Base-by-base conservation (phyloP, 2,113 vertebrate species). In the Natator depressus region DNA sequence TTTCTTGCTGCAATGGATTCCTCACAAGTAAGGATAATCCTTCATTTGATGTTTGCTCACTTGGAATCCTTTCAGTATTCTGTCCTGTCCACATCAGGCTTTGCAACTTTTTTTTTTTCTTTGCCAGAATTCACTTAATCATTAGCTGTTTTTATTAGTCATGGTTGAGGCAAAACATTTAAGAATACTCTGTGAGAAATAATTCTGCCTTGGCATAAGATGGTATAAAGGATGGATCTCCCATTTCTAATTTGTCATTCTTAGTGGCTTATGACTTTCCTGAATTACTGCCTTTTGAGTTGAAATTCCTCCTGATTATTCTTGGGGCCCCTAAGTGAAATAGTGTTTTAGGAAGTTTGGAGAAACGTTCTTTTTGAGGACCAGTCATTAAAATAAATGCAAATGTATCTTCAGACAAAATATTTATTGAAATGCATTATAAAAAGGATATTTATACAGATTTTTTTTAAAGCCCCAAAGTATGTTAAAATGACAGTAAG, bases 251-350 rank as follows among this genome's bases (percentile, higher is more conserved):
- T 38, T 75, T 81, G 49, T 81, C 3, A 54, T 81, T 87, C 82
- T 82, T 79, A 38, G 81, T 88, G 80, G 76, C 2, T 1, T 13
- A 35, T 17, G 8, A 25, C 49, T 38, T 14, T 14, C 11, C 80
- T 72, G 0, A 0, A 79, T 83, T 54, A 31, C 55, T 82, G 5
- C 80, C 24, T 93, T 80, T 53, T 82, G 2, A 13, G 24, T 25
- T 85, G 81, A 81, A 81, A 89, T 72, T 46, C 72, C 92, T 87
- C 55, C 27, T 65, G 38, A 55, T 47, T 87, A 80, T 29, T 89
- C 31, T 55, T 94, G 72, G 59, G 83, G 25, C 50, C 38, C 85
- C 47, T 12, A 86, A 93, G 72, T 46, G 51, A 57, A 88, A 91
- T 82, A 19, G 62, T 87, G 80, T 75, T 94, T 89, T 29, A 65